Conservation (phyloP, 2,113 vertebrate genomes). For the Protomyctophum bolini region DNA sequence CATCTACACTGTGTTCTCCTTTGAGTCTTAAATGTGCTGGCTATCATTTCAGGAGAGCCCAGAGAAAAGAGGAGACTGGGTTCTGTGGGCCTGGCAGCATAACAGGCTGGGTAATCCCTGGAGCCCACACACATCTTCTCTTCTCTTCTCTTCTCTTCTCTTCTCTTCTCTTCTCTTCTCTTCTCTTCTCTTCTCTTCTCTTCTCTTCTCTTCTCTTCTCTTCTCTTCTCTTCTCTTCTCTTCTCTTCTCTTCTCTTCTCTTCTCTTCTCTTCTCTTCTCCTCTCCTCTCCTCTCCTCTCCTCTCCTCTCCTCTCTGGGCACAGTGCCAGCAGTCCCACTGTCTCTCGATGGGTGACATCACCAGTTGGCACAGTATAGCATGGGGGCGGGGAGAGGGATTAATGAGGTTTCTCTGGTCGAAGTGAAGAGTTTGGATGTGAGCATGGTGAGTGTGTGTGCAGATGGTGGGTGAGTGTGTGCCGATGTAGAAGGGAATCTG, state of each 20-base stretch:
- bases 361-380: constrained; percentile 71
- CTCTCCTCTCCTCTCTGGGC: constrained; percentile 48
- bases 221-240: constrained; percentile 14
- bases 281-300: not conserved
- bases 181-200: constrained; percentile 15
- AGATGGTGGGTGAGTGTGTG: constrained; percentile 38
- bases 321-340: constrained; percentile 63
- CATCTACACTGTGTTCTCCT: constrained; percentile 61
- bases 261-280: constrained; percentile 18
- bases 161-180: constrained; percentile 15
- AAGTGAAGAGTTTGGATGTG: constrained; percentile 35
- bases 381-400: constrained; percentile 53
- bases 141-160: constrained; percentile 33
- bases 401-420: constrained; percentile 78
- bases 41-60: constrained; percentile 39
- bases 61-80: constrained; percentile 42
- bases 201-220: constrained; percentile 10
- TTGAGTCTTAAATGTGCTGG: constrained; percentile 57
- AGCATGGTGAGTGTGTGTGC: constrained; percentile 1
- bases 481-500: constrained; percentile 62
- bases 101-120: constrained; percentile 56
- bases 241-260: constrained; percentile 13
- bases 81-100: constrained; percentile 41
- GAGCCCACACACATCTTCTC: constrained; percentile 42
- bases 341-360: constrained; percentile 78